Evolutionary conservation across 2,113 vertebrate species (phyloP).

Genomic region (Polyodon spathula): DNA sequence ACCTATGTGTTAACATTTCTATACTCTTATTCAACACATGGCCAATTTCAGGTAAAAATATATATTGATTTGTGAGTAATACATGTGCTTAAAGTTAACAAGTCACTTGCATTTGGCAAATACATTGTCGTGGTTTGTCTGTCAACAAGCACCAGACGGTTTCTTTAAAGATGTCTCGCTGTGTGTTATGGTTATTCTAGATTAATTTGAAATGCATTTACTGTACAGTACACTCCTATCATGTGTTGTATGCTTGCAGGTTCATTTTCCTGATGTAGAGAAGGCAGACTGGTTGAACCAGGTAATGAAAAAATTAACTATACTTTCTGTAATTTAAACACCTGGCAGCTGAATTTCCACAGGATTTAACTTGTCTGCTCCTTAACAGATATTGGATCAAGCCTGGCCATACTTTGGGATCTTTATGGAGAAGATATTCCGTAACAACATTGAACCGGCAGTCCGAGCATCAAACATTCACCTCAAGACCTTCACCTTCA

Average conservation of each 20-base stretch:
- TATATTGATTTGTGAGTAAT: no score
- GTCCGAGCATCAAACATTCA: constrained; percentile 65
- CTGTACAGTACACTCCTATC: no score
- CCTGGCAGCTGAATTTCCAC: neutral
- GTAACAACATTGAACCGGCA: constrained; percentile 67
- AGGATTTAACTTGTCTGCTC: neutral
- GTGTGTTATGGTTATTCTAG: neutral
- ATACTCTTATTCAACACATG: no score
- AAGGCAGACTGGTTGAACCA: constrained; percentile 91
- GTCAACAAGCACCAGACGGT: no score
- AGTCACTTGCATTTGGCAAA: no score
- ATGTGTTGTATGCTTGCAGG: constrained; percentile 55
- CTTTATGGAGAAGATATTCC: constrained; percentile 83
- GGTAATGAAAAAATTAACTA: constrained; percentile 49
- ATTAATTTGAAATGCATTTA: neutral
- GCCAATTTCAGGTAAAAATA: no score
- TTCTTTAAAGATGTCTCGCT: no score
- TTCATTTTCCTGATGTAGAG: constrained; percentile 82
- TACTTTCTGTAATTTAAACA: neutral
- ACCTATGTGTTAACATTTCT: no score
- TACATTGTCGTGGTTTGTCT: no score
- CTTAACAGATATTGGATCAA: constrained; percentile 70
- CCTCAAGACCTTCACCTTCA: constrained; percentile 80
- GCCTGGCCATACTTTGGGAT: constrained; percentile 88
- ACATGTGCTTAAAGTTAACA: no score